Base-by-base conservation (phyloP, 2,888 invertebrate species). In the Mystacides longicornis region DNA sequence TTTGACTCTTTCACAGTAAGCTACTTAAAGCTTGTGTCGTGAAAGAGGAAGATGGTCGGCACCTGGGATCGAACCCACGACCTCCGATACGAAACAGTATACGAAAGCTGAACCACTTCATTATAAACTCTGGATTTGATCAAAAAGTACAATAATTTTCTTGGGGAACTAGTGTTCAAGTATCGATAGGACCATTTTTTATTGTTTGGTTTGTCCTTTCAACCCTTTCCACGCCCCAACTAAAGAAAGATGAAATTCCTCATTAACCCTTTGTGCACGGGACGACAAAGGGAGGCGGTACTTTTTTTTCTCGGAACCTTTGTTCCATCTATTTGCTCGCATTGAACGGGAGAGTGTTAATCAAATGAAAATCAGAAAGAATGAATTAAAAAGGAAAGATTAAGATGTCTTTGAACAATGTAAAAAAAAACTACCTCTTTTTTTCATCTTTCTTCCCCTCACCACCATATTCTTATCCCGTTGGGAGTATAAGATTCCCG, bases 311-410 rank as follows among this genome's bases (percentile, higher is more conserved):
- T n/a, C 3, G 16, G 16, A 37, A 59, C 59, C 56, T 53, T 60
- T 57, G 55, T 56, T 56, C 55, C 56, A 51, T 58, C 54, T 60
- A 58, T 60, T 60, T 60, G 54, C 58, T 51, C 55, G 58, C 60
- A 58, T 58, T 60, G 60, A 58, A 59, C 52, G 55, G 58, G 54
- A 54, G 58, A 37, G 56, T 58, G 52, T 60, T 60, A 60, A 60
- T 60, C 60, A 60, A 60, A 60, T 60, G 60, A 60, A 60, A 58
- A 60, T 58, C 58, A 45, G 52, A 54, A 52, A 57, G 54, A 54
- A 46, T 47, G 57, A 57, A 56, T 55, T 55, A 57, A 55, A 60
- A 55, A 56, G 46, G 53, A 60, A 60, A 52, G 45, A 52, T 18
- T 48, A 52, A 60, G 55, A 55, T 55, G 57, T 47, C 53, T 56